Evolutionary conservation across 1,140 invertebrate species (phyloP).

Genomic region (Macrosteles quadrilineatus): DNA sequence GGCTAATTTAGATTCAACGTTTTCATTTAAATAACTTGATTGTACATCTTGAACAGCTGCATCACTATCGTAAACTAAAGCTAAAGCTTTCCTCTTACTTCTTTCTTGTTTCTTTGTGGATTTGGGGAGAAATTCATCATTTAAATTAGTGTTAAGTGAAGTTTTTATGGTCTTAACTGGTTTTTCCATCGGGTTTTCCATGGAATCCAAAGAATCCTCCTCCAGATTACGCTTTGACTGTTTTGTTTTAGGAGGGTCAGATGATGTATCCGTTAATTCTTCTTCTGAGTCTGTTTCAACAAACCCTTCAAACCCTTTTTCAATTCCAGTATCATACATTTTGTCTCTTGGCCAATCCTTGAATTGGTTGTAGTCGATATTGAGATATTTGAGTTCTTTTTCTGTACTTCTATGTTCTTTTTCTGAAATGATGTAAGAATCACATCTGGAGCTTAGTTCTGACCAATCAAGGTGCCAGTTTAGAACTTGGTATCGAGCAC

Average conservation of each 20-base stretch:
- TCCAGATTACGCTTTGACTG: background rate
- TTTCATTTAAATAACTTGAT: conserved; percentile 52
- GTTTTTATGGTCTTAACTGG: conserved; percentile 3
- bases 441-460: conserved; percentile 58
- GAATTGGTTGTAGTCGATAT: conserved; percentile 66
- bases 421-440: conserved; percentile 60
- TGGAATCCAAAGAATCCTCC: conserved; percentile 8
- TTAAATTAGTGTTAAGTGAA: background rate
- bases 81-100: background rate
- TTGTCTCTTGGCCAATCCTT: conserved; percentile 57
- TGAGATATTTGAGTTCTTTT: conserved; percentile 63
- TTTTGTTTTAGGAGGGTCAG: conserved; percentile 1
- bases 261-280: conserved; percentile 15
- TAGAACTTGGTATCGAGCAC: conserved; percentile 62
- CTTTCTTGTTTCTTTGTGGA: background rate
- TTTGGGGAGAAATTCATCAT: background rate
- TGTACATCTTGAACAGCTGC: conserved; percentile 54
- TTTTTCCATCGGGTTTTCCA: background rate
- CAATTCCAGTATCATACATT: conserved; percentile 53
- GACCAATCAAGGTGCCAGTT: conserved; percentile 63
- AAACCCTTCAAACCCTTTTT: conserved; percentile 58
- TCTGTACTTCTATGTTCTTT: conserved; percentile 59
- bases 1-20: conserved; percentile 26
- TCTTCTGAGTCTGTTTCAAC: conserved; percentile 23
- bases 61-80: conserved; percentile 52